These are phyloP conservation scores for Nipponia nippon DNA, from an alignment of 2,113 vertebrate genomes.

Conservation along the genomic window DNA sequence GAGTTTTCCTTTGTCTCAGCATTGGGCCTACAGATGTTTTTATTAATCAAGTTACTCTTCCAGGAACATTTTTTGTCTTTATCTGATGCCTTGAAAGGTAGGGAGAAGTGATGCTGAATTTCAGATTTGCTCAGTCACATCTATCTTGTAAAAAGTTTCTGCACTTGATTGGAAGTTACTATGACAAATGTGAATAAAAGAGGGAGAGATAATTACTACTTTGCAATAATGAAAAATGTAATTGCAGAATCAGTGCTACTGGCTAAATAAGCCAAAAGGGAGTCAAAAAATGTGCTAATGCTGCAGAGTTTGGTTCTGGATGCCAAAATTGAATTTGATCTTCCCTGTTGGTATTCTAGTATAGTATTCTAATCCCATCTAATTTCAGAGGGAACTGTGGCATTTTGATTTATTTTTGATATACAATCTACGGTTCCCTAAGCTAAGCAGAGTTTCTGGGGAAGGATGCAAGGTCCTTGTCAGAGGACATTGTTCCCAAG, in stretches of 20 bases:
- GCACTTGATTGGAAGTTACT: neutral
- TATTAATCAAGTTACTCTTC: neutral
- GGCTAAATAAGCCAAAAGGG: neutral
- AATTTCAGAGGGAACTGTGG: neutral
- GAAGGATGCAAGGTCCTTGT: neutral
- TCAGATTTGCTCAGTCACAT: neutral
- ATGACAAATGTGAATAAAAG: neutral
- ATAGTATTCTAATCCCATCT: neutral
- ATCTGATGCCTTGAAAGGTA: neutral
- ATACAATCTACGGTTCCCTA: neutral
- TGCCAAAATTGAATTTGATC: slow-evolving; percentile 21
- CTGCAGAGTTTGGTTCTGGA: neutral
- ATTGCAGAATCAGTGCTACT: slow-evolving; percentile 16
- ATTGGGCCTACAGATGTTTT: neutral
- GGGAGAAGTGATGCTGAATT: neutral
- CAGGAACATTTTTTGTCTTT: neutral
- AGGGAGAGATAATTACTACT: slow-evolving; percentile 1
- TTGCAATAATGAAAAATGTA: neutral
- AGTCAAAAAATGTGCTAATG: neutral
- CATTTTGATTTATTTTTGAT: neutral
- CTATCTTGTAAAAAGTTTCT: neutral
- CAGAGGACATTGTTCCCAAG: neutral
- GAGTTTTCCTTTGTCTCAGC: neutral
- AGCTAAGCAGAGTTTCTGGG: neutral
- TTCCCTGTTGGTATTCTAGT: neutral